Evolutionary conservation across 2,888 invertebrate species (phyloP), one percentile per base, ranked within the genome.

Genomic region (Zonitis immaculata): DNA sequence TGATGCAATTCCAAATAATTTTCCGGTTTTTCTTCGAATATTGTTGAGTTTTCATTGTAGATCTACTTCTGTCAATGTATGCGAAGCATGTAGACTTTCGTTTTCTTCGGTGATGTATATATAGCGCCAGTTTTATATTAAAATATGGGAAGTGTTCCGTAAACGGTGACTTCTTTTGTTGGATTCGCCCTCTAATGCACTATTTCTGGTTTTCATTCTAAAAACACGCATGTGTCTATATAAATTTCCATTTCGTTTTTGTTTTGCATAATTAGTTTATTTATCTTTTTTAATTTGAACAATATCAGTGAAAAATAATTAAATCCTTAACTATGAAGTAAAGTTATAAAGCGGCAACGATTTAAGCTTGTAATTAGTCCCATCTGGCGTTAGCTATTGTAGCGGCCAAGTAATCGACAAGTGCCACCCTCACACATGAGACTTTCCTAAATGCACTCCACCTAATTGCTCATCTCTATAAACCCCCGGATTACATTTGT

Each of bases 341-440:
- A 18, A 32, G 45, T 39, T n/a, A n/a, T n/a, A n/a, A 54, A 35
- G 52, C 44, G 64, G 65, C 67, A 64, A 59, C 67, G 68, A 75
- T 72, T 74, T 75, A 75, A 75, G 75, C 74, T 73, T 66, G 73
- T 76, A 75, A 76, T 76, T 76, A 76, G 75, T 74, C 75, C 75
- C 76, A 76, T 75, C 75, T 76, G 75, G 75, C 70, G 69, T 71
- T 67, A 65, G 70, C 68, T 68, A 68, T 70, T 66, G 66, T 67
- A 71, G 68, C 69, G 73, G 68, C 69, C 72, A 70, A 73, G 74
- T 73, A 75, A 75, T 75, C 75, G 75, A 74, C 73, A 72, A 73
- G 67, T 70, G 66, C 68, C 70, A 71, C 69, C 72, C 71, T 73
- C 76, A 76, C 76, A 76, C 75, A 76, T 76, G 76, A 73, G 75